Evolutionary conservation across 1,140 invertebrate genomes (phyloP), one percentile per base, ranked within the genome.

Genomic region (Stratiolaelaps scimitus): DNA sequence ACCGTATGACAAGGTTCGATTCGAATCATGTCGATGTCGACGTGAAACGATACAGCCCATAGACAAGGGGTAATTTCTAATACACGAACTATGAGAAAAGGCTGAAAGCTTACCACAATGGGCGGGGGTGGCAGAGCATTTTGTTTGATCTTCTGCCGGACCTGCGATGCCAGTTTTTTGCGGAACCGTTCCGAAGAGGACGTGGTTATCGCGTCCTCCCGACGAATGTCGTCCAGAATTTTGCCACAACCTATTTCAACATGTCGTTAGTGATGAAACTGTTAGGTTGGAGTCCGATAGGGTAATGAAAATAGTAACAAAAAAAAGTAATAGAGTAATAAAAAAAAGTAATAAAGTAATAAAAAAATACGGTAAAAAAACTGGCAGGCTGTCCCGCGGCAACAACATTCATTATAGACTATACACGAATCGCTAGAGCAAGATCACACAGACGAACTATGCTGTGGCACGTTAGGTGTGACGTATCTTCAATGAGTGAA

Each of bases 191-290:
- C 53, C 53, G 53, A 60, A 15, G 53, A 29, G 15, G 53, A 26
- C 23, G 34, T n/a, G 6, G 53, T 60, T 23, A 60, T 60, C 15
- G 34, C 53, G 20, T 34, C 34, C 20, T 60, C 53, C 26, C 34
- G 26, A 17, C 53, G 26, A 34, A 60, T 60, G 4, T 60, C 53
- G 26, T 60, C 53, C 4, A 60, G 53, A 60, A 60, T 34, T 23
- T 60, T 60, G 23, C 53, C 53, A 60, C 53, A 60, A 15, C 53
- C 53, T 60, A 34, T 23, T n/a, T n/a, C n/a, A n/a, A n/a, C n/a
- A n/a, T n/a, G n/a, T n/a, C n/a, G n/a, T n/a, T n/a, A n/a, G n/a
- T n/a, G n/a, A n/a, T n/a, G n/a, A n/a, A n/a, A n/a, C n/a, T n/a
- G n/a, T n/a, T n/a, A n/a, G n/a, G n/a, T n/a, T n/a, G n/a, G n/a